A percentile compares a stretch with the other conserved stretches of the same genome.
Conservation (phyloP, 2,797 vertebrate genomes). For the Crenichthys baileyi region DNA sequence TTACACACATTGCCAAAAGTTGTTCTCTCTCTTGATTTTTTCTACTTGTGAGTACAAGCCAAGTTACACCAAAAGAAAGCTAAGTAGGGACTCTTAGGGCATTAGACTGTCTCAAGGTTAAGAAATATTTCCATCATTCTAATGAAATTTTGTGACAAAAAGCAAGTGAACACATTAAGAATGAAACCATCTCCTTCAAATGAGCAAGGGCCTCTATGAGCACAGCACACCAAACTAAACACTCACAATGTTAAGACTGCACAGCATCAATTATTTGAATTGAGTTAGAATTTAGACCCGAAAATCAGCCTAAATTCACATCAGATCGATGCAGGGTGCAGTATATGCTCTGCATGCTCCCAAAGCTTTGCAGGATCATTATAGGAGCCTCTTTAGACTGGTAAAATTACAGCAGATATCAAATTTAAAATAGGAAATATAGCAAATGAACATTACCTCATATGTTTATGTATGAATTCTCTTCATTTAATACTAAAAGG, state of each 20-base stretch:
- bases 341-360: slow-evolving; percentile 7
- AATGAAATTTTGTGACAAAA: slow-evolving; percentile 47
- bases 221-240: slow-evolving; percentile 33
- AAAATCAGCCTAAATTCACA: slow-evolving; percentile 14
- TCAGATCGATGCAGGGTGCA: slow-evolving; percentile 12
- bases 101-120: slow-evolving; percentile 60
- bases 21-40: slow-evolving; percentile 56
- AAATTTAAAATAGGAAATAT: slow-evolving; percentile 25
- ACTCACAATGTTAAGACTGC: slow-evolving; percentile 31
- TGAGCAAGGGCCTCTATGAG: slow-evolving; percentile 31
- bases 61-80: slow-evolving; percentile 66
- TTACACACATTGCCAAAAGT: slow-evolving; percentile 60
- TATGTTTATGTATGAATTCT: slow-evolving; percentile 29
- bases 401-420: slow-evolving; percentile 29
- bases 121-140: slow-evolving; percentile 61
- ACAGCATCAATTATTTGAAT: not conserved
- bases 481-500: slow-evolving; percentile 45
- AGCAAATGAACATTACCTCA: slow-evolving; percentile 12
- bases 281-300: not conserved
- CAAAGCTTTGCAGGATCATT: not conserved
- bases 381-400: not conserved
- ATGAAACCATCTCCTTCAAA: slow-evolving; percentile 15
- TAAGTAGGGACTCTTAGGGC: slow-evolving; percentile 48
- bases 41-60: slow-evolving; percentile 51
- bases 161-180: slow-evolving; percentile 46